These are phyloP conservation scores for Orchesellides sinensis DNA, from an alignment of 2,888 invertebrate species.

Conservation along the genomic window DNA sequence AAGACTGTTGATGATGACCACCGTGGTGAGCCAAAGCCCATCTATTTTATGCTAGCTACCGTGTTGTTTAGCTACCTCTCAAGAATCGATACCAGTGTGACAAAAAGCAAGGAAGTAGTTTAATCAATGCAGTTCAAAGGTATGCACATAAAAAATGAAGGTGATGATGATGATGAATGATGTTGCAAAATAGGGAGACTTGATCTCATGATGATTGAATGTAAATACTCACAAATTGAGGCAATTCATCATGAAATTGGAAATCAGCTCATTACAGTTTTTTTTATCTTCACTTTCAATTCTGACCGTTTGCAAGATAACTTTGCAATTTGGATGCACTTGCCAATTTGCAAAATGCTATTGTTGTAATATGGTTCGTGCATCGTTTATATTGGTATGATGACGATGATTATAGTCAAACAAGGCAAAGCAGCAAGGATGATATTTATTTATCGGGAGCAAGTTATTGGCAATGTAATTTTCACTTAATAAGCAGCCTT, in stretches of 20 bases:
- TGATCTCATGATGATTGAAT: slow-evolving; percentile 9
- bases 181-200: slow-evolving; percentile 14
- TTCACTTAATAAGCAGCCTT: slow-evolving; percentile 59
- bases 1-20: background rate
- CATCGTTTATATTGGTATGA: background rate
- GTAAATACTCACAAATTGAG: slow-evolving; percentile 54
- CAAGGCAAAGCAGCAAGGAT: too few relatives aligned
- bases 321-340: background rate
- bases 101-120: slow-evolving; percentile 8
- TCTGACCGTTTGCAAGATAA: background rate
- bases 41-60: background rate
- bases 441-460: slow-evolving; percentile 52
- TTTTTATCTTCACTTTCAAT: slow-evolving; percentile 27
- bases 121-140: slow-evolving; percentile 6
- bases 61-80: background rate
- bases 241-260: slow-evolving; percentile 69
- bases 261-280: slow-evolving; percentile 45
- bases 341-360: slow-evolving; percentile 2
- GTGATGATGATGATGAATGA: slow-evolving; percentile 16
- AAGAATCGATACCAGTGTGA: too few relatives aligned
- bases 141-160: background rate
- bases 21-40: background rate
- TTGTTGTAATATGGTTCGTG: slow-evolving; percentile 12
- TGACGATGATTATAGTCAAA: slow-evolving; percentile 19
- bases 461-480: slow-evolving; percentile 55